Conservation (phyloP, 92 coral and sea anemone species). For the Anthopleura xanthogrammica region DNA sequence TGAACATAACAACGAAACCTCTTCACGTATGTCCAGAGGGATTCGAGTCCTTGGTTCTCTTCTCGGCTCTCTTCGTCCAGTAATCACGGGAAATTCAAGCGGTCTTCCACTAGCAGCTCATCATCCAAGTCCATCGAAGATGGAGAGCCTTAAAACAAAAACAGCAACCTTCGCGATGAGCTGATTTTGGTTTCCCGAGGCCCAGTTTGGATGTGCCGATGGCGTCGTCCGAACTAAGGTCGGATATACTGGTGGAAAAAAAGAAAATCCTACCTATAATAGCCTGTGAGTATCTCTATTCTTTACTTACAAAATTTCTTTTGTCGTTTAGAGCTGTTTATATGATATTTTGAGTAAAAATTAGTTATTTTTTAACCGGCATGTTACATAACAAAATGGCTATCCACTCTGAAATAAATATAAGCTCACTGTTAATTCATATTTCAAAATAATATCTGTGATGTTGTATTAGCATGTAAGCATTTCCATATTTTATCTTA, state of each 20-base stretch:
- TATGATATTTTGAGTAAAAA: not conserved
- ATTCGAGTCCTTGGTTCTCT: conserved; percentile 24
- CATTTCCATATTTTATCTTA: too few relatives aligned
- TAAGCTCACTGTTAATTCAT: not conserved
- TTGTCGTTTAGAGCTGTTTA: not conserved
- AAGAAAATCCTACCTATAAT: conserved; percentile 79
- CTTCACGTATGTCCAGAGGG: conserved; percentile 19
- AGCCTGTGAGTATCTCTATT: conserved; percentile 80
- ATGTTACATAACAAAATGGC: not conserved
- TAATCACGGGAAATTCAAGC: conserved; percentile 63
- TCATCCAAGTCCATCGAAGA: conserved; percentile 48
- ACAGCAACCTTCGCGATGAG: conserved; percentile 94
- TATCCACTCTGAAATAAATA: not conserved
- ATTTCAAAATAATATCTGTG: too few relatives aligned
- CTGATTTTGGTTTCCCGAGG: conserved; percentile 99
- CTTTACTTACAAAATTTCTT: not conserved
- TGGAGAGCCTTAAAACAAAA: conserved; percentile 51
- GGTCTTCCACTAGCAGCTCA: conserved; percentile 33
- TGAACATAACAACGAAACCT: too few relatives aligned
- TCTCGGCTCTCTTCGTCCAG: conserved; percentile 45
- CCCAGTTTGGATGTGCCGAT: conserved; percentile 89
- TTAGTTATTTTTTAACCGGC: too few relatives aligned
- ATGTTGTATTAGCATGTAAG: too few relatives aligned
- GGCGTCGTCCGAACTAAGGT: conserved; percentile 92
- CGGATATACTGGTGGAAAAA: conserved; percentile 96